Evolutionary conservation across 2,113 vertebrate species (phyloP).

Genomic region (Phaethornis superciliosus): DNA sequence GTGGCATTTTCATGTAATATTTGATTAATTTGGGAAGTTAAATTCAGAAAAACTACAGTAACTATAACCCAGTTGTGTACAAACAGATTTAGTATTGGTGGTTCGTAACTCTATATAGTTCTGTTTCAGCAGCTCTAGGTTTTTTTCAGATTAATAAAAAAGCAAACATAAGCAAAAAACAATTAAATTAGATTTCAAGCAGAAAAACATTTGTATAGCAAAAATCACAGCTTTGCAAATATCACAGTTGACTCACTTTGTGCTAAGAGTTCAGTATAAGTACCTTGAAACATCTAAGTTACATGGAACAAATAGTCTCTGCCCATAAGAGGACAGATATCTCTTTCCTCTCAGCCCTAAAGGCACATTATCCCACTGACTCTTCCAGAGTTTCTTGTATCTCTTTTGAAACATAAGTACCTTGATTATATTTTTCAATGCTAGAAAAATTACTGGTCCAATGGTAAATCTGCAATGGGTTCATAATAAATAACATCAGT

Average conservation of each 20-base stretch:
- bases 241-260: background rate
- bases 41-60: background rate
- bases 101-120: background rate
- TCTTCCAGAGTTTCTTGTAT: background rate
- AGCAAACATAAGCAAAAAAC: background rate
- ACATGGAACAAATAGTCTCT: background rate
- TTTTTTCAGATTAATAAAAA: background rate
- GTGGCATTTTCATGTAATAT: constrained; percentile 23
- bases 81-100: background rate
- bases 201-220: background rate
- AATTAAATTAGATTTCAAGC: background rate
- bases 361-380: background rate
- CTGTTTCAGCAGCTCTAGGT: background rate
- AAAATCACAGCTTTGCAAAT: background rate
- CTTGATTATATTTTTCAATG: background rate
- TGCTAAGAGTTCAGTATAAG: background rate
- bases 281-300: background rate
- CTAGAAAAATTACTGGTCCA: background rate
- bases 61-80: background rate
- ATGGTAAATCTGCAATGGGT: background rate
- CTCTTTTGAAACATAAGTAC: background rate
- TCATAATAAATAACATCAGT: background rate
- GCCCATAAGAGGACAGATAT: background rate
- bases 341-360: background rate
- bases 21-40: constrained; percentile 33